Conservation (phyloP, 2,888 invertebrate genomes). For the Nephrocerus scutellatus region DNA sequence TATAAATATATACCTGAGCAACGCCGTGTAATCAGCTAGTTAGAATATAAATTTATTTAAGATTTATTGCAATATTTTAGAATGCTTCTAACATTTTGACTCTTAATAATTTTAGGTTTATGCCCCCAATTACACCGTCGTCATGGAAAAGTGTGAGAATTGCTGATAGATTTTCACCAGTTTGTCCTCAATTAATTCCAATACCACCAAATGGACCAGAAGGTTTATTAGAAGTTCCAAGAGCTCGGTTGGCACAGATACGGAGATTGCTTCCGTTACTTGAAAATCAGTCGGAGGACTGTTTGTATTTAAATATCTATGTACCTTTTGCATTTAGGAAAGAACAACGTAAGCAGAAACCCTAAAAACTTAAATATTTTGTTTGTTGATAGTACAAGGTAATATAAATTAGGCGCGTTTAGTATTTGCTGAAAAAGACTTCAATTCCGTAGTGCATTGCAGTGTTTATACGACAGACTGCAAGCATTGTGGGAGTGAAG, state of each 20-base stretch:
- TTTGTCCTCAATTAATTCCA: slow-evolving; percentile 78
- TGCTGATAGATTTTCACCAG: slow-evolving; percentile 75
- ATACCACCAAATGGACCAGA: slow-evolving; percentile 52
- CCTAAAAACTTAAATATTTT: slow-evolving; percentile 2
- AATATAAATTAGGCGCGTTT: no score
- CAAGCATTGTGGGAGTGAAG: slow-evolving; percentile 94
- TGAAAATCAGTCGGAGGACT: slow-evolving; percentile 94
- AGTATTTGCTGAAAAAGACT: slow-evolving; percentile 39
- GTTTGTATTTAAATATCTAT: slow-evolving; percentile 94
- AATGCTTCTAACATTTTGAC: neutral
- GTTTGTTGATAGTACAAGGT: neutral
- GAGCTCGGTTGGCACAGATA: slow-evolving; percentile 75
- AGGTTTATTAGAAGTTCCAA: slow-evolving; percentile 65
- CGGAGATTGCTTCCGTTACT: slow-evolving; percentile 76
- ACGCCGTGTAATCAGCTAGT: no score
- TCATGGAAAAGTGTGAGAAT: slow-evolving; percentile 75
- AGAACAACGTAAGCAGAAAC: slow-evolving; percentile 31
- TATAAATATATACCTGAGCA: no score
- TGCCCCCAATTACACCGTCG: slow-evolving; percentile 90
- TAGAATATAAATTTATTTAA: neutral
- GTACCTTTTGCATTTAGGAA: slow-evolving; percentile 60
- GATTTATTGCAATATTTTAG: neutral
- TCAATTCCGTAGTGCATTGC: slow-evolving; percentile 98
- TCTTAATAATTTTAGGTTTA: slow-evolving; percentile 57
- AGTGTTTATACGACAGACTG: slow-evolving; percentile 72